These are phyloP conservation scores for Pipistrellus kuhlii DNA, from an alignment of 2,797 vertebrate species.

Conservation along the genomic window DNA sequence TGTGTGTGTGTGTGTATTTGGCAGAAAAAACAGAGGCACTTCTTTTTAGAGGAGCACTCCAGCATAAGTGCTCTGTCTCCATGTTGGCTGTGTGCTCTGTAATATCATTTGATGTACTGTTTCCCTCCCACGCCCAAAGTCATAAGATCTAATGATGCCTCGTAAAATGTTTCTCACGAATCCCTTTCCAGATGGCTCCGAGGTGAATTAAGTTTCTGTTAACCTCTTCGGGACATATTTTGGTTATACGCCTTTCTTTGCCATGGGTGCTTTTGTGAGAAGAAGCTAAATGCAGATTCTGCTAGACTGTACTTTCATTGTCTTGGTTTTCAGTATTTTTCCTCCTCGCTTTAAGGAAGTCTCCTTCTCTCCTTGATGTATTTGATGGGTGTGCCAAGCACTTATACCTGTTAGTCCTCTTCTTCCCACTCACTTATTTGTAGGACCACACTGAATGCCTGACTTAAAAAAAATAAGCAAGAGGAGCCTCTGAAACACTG, in stretches of 20 bases:
- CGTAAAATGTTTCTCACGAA: slow-evolving; percentile 50
- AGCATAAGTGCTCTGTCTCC: not conserved
- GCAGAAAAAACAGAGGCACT: not conserved
- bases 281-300: slow-evolving; percentile 24
- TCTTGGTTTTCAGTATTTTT: not conserved
- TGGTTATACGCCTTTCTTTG: slow-evolving; percentile 1
- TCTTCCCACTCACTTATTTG: not conserved
- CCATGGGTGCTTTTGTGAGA: slow-evolving; percentile 6
- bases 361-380: not conserved
- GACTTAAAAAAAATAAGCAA: not conserved
- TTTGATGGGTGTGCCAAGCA: not conserved
- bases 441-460: not conserved
- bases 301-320: not conserved
- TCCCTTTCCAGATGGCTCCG: slow-evolving; percentile 12
- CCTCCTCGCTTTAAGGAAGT: not conserved
- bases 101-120: slow-evolving; percentile 10
- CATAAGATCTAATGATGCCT: slow-evolving; percentile 64
- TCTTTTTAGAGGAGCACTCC: not conserved
- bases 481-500: not conserved
- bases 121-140: slow-evolving; percentile 48
- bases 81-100: not conserved
- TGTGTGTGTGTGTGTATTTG: too few species aligned
- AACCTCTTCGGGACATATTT: not conserved
- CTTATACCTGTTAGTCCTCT: not conserved
- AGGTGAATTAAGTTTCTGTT: not conserved